Conservation (phyloP, 2,113 vertebrate species). For the Podiceps cristatus region DNA sequence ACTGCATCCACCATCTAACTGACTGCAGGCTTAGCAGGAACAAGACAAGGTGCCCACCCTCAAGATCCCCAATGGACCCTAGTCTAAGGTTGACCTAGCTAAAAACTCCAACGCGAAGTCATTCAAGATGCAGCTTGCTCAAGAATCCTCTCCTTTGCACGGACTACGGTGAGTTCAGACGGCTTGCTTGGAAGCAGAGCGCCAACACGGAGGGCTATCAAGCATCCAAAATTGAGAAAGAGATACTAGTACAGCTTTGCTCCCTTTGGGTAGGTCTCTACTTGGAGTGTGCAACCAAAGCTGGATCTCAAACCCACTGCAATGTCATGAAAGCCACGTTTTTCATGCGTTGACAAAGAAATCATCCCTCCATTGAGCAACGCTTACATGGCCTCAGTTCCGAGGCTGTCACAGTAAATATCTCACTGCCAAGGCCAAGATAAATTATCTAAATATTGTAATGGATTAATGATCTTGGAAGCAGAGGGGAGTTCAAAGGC, state of each 20-base stretch:
- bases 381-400: not conserved
- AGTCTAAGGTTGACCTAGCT: not conserved
- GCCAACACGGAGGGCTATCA: not conserved
- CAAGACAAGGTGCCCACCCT: no score
- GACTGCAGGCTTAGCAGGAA: not conserved
- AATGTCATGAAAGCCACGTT: rapidly evolving
- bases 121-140: not conserved
- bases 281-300: rapidly evolving
- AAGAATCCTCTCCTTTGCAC: rapidly evolving
- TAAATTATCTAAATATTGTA: not conserved
- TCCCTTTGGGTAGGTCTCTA: not conserved
- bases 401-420: not conserved
- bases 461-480: not conserved
- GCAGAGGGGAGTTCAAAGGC: not conserved
- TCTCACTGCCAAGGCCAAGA: not conserved
- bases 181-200: not conserved
- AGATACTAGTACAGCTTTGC: not conserved
- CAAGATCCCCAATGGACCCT: rapidly evolving
- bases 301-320: not conserved
- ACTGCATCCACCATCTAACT: not conserved
- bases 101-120: not conserved
- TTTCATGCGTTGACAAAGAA: no score
- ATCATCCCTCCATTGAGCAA: not conserved
- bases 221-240: not conserved
- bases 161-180: rapidly evolving